Conservation (phyloP, 2,888 invertebrate genomes). For the Cantharis flavilabris region DNA sequence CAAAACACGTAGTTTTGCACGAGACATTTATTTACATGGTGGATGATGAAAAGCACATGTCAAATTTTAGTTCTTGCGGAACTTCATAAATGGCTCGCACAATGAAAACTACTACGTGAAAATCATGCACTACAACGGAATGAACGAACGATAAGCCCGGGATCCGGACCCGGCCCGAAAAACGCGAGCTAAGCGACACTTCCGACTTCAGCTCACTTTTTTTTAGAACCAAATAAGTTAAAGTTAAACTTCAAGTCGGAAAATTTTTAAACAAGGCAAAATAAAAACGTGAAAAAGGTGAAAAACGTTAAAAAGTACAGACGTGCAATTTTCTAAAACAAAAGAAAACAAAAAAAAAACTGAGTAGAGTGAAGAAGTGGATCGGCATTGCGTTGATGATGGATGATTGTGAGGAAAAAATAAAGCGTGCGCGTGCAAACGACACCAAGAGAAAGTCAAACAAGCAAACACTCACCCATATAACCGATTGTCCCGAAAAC, state of each 20-base stretch:
- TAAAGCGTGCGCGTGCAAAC: background rate
- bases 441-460: background rate
- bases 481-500: conserved; percentile 88
- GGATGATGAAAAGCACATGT: background rate
- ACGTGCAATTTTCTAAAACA: background rate
- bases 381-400: background rate
- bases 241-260: conserved; percentile 7
- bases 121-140: conserved; percentile 37
- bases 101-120: conserved; percentile 32
- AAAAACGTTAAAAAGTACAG: background rate
- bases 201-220: conserved; percentile 38
- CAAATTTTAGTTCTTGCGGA: background rate
- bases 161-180: conserved; percentile 48
- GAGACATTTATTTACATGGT: background rate
- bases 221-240: background rate
- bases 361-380: background rate
- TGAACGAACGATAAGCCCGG: conserved; percentile 37
- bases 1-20: conserved; percentile 37
- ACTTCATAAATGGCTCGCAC: conserved; percentile 30
- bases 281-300: conserved; percentile 2
- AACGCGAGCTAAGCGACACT: conserved; percentile 41
- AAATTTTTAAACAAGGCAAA: conserved; percentile 2
- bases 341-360: background rate
- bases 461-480: conserved; percentile 70
- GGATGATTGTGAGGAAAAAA: background rate